These are phyloP conservation scores for Athetis lepigone DNA, from an alignment of 2,888 invertebrate species.

Conservation along the genomic window DNA sequence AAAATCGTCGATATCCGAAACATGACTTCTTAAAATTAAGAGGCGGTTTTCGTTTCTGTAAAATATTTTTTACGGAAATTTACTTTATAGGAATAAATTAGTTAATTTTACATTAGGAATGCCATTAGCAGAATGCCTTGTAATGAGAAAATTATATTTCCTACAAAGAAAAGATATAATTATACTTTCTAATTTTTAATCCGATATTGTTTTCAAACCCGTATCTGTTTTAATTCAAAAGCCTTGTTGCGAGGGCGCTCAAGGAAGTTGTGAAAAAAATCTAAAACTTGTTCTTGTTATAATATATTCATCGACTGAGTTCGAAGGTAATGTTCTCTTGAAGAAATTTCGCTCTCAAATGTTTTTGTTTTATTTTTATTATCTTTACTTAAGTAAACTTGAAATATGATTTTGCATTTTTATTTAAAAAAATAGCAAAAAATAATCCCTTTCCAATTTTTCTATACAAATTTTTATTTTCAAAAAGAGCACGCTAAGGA, in stretches of 20 bases:
- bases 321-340: conserved; percentile 42
- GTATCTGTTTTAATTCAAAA: conserved; percentile 58
- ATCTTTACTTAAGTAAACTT: conserved; percentile 9
- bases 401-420: conserved; percentile 36
- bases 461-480: too few species aligned
- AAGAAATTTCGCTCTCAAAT: conserved; percentile 29
- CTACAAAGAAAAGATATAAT: too few species aligned
- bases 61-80: too few species aligned
- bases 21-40: too few species aligned
- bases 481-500: too few species aligned
- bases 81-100: too few species aligned
- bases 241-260: conserved; percentile 54
- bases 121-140: too few species aligned
- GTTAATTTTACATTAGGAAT: too few species aligned
- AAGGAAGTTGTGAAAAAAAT: conserved; percentile 64
- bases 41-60: too few species aligned
- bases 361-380: conserved; percentile 52
- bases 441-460: conserved; percentile 16
- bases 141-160: too few species aligned
- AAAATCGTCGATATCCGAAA: too few species aligned
- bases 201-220: conserved; percentile 9
- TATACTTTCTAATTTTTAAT: not conserved
- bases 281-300: conserved; percentile 59
- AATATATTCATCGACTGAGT: conserved; percentile 65
- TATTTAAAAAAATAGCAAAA: conserved; percentile 3